These are phyloP conservation scores for Drosophila sturtevanti DNA, from an alignment of 1,140 invertebrate genomes.

Conservation along the genomic window DNA sequence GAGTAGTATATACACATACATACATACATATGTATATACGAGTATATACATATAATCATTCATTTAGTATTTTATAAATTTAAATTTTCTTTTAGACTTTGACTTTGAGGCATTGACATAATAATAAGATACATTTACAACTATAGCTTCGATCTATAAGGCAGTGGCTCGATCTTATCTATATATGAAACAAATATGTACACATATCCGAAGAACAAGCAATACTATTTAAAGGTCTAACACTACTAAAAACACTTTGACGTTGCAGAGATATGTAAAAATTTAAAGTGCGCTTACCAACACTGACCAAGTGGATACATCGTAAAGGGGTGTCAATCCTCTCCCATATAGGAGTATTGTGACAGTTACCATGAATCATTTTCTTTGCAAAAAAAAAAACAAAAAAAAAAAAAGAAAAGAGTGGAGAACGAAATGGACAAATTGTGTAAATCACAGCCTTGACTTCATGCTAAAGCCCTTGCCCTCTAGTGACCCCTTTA, in stretches of 20 bases:
- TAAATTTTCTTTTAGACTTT: background rate
- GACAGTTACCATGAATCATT: constrained; percentile 8
- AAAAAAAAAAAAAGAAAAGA: constrained; percentile 8
- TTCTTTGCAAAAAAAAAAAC: constrained; percentile 25
- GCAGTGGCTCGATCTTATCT: no score
- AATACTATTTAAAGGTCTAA: no score
- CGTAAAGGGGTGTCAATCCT: background rate
- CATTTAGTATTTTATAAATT: no score
- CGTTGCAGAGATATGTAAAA: background rate
- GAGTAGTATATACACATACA: background rate
- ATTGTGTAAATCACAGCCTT: constrained; percentile 53
- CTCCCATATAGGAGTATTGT: background rate
- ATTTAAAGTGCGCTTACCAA: background rate
- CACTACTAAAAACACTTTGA: background rate
- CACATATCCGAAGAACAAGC: no score
- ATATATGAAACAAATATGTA: no score
- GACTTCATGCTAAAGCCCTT: constrained; percentile 43
- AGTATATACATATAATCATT: no score
- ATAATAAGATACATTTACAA: no score
- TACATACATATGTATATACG: background rate
- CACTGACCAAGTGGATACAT: background rate
- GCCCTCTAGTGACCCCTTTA: constrained; percentile 30
- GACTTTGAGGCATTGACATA: no score
- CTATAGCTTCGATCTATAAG: background rate
- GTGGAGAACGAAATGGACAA: constrained; percentile 42